phyloP scores from a whole-genome alignment of 2,888 invertebrate species.

The Pollenia labialis region DNA sequence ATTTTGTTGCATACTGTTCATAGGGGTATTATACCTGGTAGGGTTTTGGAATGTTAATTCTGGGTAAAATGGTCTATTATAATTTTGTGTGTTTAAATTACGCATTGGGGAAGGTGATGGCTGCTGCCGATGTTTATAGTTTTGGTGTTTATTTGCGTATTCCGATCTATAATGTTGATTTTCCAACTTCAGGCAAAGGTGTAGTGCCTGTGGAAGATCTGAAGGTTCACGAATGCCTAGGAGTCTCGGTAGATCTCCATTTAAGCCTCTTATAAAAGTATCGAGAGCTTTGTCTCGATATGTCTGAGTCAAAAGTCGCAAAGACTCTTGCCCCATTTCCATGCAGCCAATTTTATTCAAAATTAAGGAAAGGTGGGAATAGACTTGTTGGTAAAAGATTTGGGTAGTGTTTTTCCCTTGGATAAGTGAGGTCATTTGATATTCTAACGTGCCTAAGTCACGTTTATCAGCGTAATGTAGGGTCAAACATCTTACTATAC shows the following conservation, averaged over 20 bases:
- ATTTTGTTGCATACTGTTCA: not conserved
- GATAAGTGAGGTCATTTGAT: constrained; percentile 60
- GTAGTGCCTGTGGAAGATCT: constrained; percentile 72
- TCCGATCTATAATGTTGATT: constrained; percentile 28
- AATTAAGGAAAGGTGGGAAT: constrained; percentile 17
- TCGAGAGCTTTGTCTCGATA: constrained; percentile 43
- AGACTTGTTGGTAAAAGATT: constrained; percentile 21
- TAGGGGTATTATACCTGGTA: not conserved
- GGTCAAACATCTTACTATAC: constrained; percentile 11
- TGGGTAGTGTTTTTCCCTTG: constrained; percentile 12
- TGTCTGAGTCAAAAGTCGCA: constrained; percentile 6
- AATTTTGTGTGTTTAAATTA: constrained; percentile 31
- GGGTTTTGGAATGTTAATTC: constrained; percentile 1
- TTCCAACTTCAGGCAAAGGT: constrained; percentile 54
- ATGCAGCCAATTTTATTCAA: constrained; percentile 22
- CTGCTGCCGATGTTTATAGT: constrained; percentile 13
- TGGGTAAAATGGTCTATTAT: constrained; percentile 21
- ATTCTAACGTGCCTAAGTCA: constrained; percentile 66
- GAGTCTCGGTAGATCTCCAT: constrained; percentile 24
- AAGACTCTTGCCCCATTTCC: not conserved
- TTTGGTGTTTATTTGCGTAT: constrained; percentile 19
- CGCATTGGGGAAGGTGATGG: constrained; percentile 15
- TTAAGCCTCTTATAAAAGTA: constrained; percentile 42
- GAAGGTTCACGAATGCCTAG: constrained; percentile 72
- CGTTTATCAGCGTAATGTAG: constrained; percentile 67